Conservation (phyloP, 2,797 vertebrate genomes). For the Clarias laeviceps region DNA sequence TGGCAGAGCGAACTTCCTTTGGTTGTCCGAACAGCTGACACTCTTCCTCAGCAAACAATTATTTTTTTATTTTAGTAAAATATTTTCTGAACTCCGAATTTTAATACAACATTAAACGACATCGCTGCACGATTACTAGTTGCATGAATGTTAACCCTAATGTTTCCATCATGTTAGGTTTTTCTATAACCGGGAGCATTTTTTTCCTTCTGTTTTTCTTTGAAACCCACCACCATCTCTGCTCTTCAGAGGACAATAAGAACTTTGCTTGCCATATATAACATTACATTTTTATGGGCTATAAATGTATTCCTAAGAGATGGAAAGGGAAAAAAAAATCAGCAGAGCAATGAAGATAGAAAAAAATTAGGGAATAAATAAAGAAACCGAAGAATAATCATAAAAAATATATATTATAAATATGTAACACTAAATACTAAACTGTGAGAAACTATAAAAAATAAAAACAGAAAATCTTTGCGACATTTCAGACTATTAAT, state of each 20-base stretch:
- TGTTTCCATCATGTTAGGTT: background rate
- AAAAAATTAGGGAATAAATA: background rate
- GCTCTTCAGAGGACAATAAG: constrained; percentile 7
- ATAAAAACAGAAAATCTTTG: background rate
- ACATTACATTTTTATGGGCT: constrained; percentile 11
- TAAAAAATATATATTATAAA: background rate
- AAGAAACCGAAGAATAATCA: background rate
- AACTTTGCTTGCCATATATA: constrained; percentile 15
- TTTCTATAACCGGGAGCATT: background rate
- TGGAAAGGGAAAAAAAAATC: background rate
- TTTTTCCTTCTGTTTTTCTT: background rate
- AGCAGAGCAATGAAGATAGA: background rate
- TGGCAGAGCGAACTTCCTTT: background rate
- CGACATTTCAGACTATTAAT: background rate
- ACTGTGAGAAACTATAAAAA: background rate
- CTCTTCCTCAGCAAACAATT: background rate
- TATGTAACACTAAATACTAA: background rate
- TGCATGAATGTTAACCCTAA: background rate
- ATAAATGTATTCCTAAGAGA: constrained; percentile 12
- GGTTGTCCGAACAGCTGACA: background rate
- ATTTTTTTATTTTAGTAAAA: no score
- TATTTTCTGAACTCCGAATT: background rate
- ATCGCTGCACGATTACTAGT: background rate
- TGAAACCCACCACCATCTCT: background rate
- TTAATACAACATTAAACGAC: background rate